Evolutionary conservation across 2,797 vertebrate species (phyloP), one percentile per base, ranked within the genome.

Genomic region (Lemur catta): DNA sequence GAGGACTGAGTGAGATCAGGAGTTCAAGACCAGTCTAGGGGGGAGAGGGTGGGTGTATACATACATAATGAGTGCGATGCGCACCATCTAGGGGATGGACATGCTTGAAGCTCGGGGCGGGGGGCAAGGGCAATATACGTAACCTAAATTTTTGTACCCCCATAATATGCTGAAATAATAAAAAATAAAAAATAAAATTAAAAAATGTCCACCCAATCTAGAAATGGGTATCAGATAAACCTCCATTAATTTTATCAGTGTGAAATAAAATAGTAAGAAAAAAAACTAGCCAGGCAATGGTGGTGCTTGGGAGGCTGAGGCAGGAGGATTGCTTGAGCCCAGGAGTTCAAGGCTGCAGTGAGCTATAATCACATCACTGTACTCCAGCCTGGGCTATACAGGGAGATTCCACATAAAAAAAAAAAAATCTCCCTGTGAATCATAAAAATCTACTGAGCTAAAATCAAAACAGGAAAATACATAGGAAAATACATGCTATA

Each of bases 391-490:
- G n/a, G 65, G 65, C n/a, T n/a, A 67, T 10, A 67, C n/a, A 67
- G 65, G 35, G 65, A 67, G 63, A 67, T 4, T n/a, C n/a, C n/a
- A 33, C 17, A n/a, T 67, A 43, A 43, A 59, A 59, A 55, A 57
- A 57, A 94, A 87, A 50, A 92, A 92, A 52, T 89, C 35, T 50
- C 48, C 10, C 57, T 12, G 10, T 92, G 7, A 96, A 93, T 35
- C 7, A 38, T 67, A 98, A 98, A 99, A 98, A 98, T 97, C 98
- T 98, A 98, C 97, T 98, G 96, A 96, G 98, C 96, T 87, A 98
- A 98, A 99, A 98, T 98, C 98, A 99, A 99, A 99, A 98, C 28
- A 98, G 97, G 98, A 98, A 98, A 99, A 43, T 43, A 43, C 9
- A 97, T 98, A 98, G 97, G 98, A 98, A 98, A 99, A 43, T 43